These are phyloP conservation scores for Panzeria rudis DNA, from an alignment of 2,888 invertebrate species.

Conservation along the genomic window DNA sequence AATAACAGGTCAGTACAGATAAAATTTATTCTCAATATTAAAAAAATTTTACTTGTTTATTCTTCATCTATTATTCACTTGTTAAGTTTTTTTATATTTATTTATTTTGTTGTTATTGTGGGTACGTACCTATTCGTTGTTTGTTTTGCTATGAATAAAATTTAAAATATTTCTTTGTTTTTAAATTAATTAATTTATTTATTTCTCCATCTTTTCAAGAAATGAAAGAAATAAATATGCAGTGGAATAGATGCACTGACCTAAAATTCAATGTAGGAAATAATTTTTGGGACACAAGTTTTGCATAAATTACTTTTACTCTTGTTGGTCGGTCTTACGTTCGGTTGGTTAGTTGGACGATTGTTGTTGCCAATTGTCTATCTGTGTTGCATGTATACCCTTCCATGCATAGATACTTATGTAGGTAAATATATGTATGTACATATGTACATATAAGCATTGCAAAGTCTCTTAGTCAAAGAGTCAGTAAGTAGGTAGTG, in stretches of 20 bases:
- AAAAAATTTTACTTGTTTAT: slow-evolving; percentile 5
- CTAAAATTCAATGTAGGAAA: slow-evolving; percentile 48
- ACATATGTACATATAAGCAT: background rate
- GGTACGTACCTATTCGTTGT: background rate
- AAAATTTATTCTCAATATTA: slow-evolving; percentile 39
- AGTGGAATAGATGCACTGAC: slow-evolving; percentile 32
- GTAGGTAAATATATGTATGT: background rate
- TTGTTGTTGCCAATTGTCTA: slow-evolving; percentile 3
- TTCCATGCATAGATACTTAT: background rate
- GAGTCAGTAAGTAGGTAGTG: background rate
- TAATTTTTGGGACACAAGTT: slow-evolving; percentile 40
- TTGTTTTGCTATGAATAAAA: slow-evolving; percentile 9
- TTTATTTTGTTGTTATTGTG: background rate
- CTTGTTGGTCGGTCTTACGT: slow-evolving; percentile 10
- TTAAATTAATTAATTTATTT: slow-evolving; percentile 4
- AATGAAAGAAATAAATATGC: slow-evolving; percentile 7
- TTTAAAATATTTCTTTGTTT: background rate
- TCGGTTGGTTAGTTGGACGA: background rate
- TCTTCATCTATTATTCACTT: slow-evolving; percentile 2
- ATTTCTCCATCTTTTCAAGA: slow-evolving; percentile 12
- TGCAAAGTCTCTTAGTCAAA: background rate
- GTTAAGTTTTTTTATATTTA: slow-evolving; percentile 7
- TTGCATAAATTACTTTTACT: slow-evolving; percentile 53
- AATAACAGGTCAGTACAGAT: slow-evolving; percentile 71
- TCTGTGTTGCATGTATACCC: slow-evolving; percentile 1